Conservation (phyloP, 2,888 invertebrate genomes). For the Drymonia ruficornis region DNA sequence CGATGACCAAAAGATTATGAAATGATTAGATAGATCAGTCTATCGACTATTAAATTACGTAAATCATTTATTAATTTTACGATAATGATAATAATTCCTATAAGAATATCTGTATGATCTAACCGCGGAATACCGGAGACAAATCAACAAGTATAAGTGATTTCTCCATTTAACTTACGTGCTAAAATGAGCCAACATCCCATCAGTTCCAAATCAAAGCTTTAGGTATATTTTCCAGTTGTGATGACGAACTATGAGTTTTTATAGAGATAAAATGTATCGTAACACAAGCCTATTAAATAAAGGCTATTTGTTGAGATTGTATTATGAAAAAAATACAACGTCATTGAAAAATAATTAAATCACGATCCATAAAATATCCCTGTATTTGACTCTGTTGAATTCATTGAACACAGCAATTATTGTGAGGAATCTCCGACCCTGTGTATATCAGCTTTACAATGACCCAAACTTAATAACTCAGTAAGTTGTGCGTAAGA, state of each 20-base stretch:
- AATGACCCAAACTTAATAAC: not conserved
- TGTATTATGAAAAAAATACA: constrained; percentile 50
- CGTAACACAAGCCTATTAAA: constrained; percentile 38
- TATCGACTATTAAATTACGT: constrained; percentile 57
- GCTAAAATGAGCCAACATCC: constrained; percentile 72
- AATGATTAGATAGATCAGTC: constrained; percentile 56
- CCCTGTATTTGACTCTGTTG: constrained; percentile 84
- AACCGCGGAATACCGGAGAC: constrained; percentile 64
- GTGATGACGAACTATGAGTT: constrained; percentile 52
- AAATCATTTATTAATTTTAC: constrained; percentile 50
- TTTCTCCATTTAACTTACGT: constrained; percentile 56
- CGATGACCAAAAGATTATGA: constrained; percentile 63
- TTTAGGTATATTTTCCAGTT: constrained; percentile 60
- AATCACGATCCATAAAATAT: constrained; percentile 78
- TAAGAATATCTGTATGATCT: constrained; percentile 44
- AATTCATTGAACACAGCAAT: constrained; percentile 77
- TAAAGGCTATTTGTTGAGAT: constrained; percentile 39
- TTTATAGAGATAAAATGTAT: constrained; percentile 34
- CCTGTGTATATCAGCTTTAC: constrained; percentile 37
- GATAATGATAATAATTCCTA: constrained; percentile 46
- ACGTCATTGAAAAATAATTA: constrained; percentile 58
- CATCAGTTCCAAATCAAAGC: constrained; percentile 82
- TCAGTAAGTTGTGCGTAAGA: not conserved
- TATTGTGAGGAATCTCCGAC: constrained; percentile 66
- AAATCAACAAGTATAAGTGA: constrained; percentile 52